Base-by-base conservation (phyloP, 2,888 invertebrate genomes). In the Glyphotaelius pellucidus region DNA sequence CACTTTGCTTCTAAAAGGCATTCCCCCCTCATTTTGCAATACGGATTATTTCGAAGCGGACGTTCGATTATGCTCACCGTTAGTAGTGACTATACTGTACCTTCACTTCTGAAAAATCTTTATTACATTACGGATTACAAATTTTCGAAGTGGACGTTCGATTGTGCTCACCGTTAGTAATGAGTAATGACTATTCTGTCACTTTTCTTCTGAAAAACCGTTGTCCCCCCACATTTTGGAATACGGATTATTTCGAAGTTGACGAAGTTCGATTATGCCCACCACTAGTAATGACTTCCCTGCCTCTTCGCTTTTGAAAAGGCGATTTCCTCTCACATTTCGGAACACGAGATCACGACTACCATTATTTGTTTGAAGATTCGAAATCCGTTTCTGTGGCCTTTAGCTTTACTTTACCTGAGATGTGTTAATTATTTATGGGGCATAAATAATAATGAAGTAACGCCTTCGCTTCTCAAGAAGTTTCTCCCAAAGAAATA, bases 341-440 rank as follows among this genome's bases (percentile, higher is more conserved):
- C n/a, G 25, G n/a, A 25, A 25, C 7, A 67, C 67, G n/a, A 67
- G 67, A 67, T 67, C 67, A 67, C 67, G 67, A 67, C 67, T n/a
- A n/a, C 67, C 25, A 67, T 67, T 67, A 67, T 67, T 25, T 9
- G n/a, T 67, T 67, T 67, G 67, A 67, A 67, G n/a, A 67, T 67
- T 67, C 67, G 67, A 67, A 67, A 67, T 67, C 25, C 67, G 9
- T 67, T 67, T 25, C 67, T 67, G 19, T 67, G 67, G 25, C 67
- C 67, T 67, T 67, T 67, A 67, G n/a, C 67, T 67, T 67, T 35
- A n/a, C 67, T 67, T 67, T 35, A 83, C 35, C 35, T 35, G 83
- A 83, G 83, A 83, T 67, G 67, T 67, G 67, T 67, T 67, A 42
- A n/a, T 86, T 35, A 87, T 87, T 87, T 87, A 87, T 87, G 87